These are phyloP conservation scores for Forbesichthys agassizii DNA, from an alignment of 2,113 vertebrate genomes.

Conservation along the genomic window DNA sequence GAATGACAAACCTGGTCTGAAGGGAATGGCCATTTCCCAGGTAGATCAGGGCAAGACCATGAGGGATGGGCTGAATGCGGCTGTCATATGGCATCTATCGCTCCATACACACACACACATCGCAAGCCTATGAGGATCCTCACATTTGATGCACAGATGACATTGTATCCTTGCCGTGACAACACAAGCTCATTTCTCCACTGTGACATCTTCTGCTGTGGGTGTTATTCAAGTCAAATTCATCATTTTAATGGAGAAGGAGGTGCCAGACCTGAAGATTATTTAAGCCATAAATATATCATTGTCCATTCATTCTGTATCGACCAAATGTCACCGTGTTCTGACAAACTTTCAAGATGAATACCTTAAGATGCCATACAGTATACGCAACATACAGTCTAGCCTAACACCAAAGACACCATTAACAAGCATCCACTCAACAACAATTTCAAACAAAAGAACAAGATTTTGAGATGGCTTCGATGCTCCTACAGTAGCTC, in stretches of 20 bases:
- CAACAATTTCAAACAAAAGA: conserved; percentile 14
- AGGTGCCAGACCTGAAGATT: conserved; percentile 70
- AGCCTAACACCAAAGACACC: conserved; percentile 10
- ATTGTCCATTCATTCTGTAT: conserved; percentile 61
- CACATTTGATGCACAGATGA: conserved; percentile 79
- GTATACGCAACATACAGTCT: conserved; percentile 16
- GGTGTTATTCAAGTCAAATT: conserved; percentile 76
- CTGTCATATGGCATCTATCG: conserved; percentile 59
- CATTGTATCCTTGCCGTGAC: conserved; percentile 72
- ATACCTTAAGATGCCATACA: conserved; percentile 40
- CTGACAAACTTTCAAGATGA: conserved; percentile 58
- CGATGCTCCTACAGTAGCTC: conserved; percentile 49
- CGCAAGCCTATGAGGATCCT: conserved; percentile 73
- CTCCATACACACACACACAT: conserved; percentile 34
- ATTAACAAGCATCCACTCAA: conserved; percentile 30
- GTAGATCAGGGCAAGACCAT: conserved; percentile 55
- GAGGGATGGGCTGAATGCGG: conserved; percentile 63
- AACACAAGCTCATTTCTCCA: conserved; percentile 70
- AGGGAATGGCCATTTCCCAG: conserved; percentile 73
- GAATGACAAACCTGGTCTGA: conserved; percentile 57
- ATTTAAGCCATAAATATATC: conserved; percentile 75
- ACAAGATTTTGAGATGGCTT: conserved; percentile 38
- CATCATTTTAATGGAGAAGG: conserved; percentile 77
- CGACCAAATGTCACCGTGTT: conserved; percentile 59
- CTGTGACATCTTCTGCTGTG: conserved; percentile 69